Evolutionary conservation across 2,888 invertebrate species (phyloP), one percentile per base, ranked within the genome.

Genomic region (Xestoiulus laeticollis): DNA sequence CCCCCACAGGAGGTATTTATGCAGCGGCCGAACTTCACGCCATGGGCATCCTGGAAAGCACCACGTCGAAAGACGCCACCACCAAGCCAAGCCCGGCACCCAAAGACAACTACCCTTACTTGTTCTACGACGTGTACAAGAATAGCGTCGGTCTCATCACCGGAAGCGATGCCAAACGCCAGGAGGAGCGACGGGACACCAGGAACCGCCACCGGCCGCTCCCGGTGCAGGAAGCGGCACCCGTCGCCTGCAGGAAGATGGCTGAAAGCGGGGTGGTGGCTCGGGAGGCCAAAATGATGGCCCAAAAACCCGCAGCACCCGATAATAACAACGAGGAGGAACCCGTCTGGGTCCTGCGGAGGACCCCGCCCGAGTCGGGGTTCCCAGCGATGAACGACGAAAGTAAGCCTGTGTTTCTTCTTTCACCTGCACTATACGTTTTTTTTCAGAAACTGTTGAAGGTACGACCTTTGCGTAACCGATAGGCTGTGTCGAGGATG

Each of bases 41-140:
- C n/a, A 87, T 87, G 87, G 87, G 87, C 53, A 68, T 87, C 26
- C 53, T 78, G 26, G 87, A 87, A 68, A 87, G 87, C 78, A 48
- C 38, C 26, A 12, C 26, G 48, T 4, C 32, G 12, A 87, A 87
- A 33, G 87, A 87, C 87, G 43, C 30, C 12, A 14, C 26, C 22
- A 14, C 5, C 32, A 82, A 82, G 32, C 82, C 5, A 14, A n/a
- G 30, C 30, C 48, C 30, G 1, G 30, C 83, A 6, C 14, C 83
- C 4, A 85, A 84, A 84, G 84, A 30, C 19, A 84, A 84, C 30
- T 38, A 38, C 38, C 30, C 85, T 12, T 85, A 33, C 33, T 32
- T 85, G 32, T 85, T 85, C 33, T 85, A 85, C 43, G 85, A 85
- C 19, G 85, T 85, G 26, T 85, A 43, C 43, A 30, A 38, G 38